Evolutionary conservation across 2,113 vertebrate genomes (phyloP), one percentile per base, ranked within the genome.

Genomic region (Pungitius pungitius): DNA sequence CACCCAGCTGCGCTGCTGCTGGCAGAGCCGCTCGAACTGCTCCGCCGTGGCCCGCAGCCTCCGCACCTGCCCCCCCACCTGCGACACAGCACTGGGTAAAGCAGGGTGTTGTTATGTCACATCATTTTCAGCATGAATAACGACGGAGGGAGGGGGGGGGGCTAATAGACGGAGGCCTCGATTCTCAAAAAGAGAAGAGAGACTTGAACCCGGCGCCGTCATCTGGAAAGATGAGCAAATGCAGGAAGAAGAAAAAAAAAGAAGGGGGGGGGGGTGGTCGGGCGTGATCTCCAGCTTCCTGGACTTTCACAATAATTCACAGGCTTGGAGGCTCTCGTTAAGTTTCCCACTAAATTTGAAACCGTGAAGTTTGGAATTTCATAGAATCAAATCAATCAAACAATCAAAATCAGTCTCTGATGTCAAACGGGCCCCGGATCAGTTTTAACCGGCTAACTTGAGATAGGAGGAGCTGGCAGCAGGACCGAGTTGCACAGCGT

Each of bases 1-100:
- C 77, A 93, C 91, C 94, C 93, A 94, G 84, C 80, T 78, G 15
- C 90, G 86, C 80, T 94, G 94, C 22, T 94, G 93, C 75, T 92
- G 87, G 64, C 93, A 94, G 4, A 94, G 82, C 91, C 91, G 90
- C 83, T 94, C 93, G 4, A 92, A 92, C 90, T 94, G 92, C 63
- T 92, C 89, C 0, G 89, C 92, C 0, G 89, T 93, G 60, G 90
- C 85, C 65, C 88, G 90, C 0, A 94, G 90, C 49, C 93, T 94
- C 75, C 27, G 87, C 83, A 90, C n/a, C n/a, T n/a, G 81, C 6
- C 78, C 81, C 3, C 49, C 47, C 43, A 89, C 88, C 89, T 90
- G 8, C 26, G n/a, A 73, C 22, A 69, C 43, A 62, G 76, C 35
- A 22, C 35, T 67, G 54, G 24, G 18, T 65, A 17, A 42, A 66